Evolutionary conservation across 53 echinoderm and acorn worm species (phyloP), one percentile per base, ranked within the genome.

Genomic region (Hippasteria phrygiana): DNA sequence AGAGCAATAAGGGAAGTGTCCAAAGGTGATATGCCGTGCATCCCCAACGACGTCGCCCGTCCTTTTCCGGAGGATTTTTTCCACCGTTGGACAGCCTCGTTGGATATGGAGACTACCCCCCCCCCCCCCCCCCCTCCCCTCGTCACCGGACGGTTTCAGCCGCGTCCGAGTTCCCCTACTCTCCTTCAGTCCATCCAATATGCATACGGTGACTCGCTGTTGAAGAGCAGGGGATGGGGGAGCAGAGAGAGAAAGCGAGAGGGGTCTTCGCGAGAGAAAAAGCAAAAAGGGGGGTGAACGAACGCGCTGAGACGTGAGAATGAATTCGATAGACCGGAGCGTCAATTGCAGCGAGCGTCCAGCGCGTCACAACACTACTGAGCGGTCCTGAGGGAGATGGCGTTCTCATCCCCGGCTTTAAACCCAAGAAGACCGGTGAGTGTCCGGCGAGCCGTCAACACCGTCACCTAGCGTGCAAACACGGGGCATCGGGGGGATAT

Each of bases 341-440:
- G 81, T 81, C 81, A 63, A 81, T 81, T 63, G 81, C 65, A 81
- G 65, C 38, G 65, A 81, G 85, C 71, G 85, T 85, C 85, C 70
- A 85, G 85, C 71, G 85, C 85, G 85, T 85, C 85, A 85, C 85
- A 85, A 85, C 85, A 85, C 70, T 43, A 85, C 27, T 31, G 83
- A 64, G 65, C 47, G 85, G 85, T 85, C 85, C 85, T 34, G 3
- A 13, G 85, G 85, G 85, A 85, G 18, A 28, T 24, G n/a, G 50
- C 70, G 70, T 37, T 85, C 85, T 69, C 85, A 71, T 50, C 85
- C 71, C 69, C 43, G 20, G 85, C 75, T 70, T 70, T 51, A 70
- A 85, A 85, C 85, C 85, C 48, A 69, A 85, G 85, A 85, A 42
- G 85, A 31, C 35, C 85, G 50, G 85, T 65, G 69, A 85, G 85